phyloP scores from a whole-genome alignment of 1,140 invertebrate species.

The Tigriopus japonicus region DNA sequence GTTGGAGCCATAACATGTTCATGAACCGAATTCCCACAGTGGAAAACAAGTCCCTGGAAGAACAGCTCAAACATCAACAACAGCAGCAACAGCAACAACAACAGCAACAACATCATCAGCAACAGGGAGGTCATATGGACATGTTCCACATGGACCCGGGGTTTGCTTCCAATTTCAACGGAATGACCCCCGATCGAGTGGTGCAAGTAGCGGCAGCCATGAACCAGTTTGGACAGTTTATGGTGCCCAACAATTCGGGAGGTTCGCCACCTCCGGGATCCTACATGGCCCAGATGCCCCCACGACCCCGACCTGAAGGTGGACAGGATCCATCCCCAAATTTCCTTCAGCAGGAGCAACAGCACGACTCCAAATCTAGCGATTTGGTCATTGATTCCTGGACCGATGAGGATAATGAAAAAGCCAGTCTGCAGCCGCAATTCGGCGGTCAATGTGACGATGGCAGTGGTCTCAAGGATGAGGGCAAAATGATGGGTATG shows the following conservation, averaged over 20 bases:
- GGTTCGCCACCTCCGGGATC: background rate
- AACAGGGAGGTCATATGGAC: background rate
- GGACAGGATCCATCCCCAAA: background rate
- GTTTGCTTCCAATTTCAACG: background rate
- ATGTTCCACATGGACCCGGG: background rate
- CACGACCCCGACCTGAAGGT: background rate
- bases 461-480: background rate
- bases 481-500: too few species aligned
- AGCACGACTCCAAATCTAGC: background rate
- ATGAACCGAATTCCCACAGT: too few species aligned
- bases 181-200: background rate
- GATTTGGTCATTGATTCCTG: background rate
- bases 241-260: background rate
- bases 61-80: too few species aligned
- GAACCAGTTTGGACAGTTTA: background rate
- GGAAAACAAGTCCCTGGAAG: too few species aligned
- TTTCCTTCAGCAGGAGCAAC: background rate
- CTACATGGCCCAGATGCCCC: background rate
- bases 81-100: too few species aligned
- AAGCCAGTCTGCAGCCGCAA: background rate
- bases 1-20: background rate
- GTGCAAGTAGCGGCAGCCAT: background rate
- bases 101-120: background rate
- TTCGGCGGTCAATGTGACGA: background rate
- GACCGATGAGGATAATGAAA: background rate